phyloP scores from a whole-genome alignment of 2,797 vertebrate genomes.

The Danio albolineatus region DNA sequence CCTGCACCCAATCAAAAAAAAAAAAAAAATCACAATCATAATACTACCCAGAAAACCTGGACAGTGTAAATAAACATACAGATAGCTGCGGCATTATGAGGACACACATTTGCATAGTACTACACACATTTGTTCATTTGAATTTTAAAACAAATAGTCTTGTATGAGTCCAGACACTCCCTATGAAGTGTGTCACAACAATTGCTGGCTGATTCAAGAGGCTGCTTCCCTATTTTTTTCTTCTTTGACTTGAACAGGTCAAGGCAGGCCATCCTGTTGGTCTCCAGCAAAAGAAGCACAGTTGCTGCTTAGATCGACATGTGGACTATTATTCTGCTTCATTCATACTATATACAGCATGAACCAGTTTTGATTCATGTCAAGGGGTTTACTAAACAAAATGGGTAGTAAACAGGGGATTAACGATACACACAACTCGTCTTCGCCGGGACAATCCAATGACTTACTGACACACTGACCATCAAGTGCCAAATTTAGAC shows the following conservation, averaged over 20 bases:
- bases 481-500: not conserved
- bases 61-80: not conserved
- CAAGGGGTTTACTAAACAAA: constrained; percentile 56
- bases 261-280: not conserved
- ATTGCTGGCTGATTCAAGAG: not conserved
- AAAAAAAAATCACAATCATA: constrained; percentile 16
- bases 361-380: constrained; percentile 59
- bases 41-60: not conserved
- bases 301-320: not conserved
- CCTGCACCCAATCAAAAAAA: constrained; percentile 75
- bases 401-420: constrained; percentile 39
- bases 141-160: constrained; percentile 18
- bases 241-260: constrained; percentile 12
- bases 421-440: constrained; percentile 32
- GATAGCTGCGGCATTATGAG: not conserved
- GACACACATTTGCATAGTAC: constrained; percentile 16
- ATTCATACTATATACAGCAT: not conserved
- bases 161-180: not conserved
- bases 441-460: constrained; percentile 4
- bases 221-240: not conserved
- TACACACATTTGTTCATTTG: not conserved
- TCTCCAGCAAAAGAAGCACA: constrained; percentile 12
- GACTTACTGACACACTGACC: constrained; percentile 42
- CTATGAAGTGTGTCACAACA: not conserved
- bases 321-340: not conserved